Conservation (phyloP, 2,888 invertebrate species). For the Pocota personata region DNA sequence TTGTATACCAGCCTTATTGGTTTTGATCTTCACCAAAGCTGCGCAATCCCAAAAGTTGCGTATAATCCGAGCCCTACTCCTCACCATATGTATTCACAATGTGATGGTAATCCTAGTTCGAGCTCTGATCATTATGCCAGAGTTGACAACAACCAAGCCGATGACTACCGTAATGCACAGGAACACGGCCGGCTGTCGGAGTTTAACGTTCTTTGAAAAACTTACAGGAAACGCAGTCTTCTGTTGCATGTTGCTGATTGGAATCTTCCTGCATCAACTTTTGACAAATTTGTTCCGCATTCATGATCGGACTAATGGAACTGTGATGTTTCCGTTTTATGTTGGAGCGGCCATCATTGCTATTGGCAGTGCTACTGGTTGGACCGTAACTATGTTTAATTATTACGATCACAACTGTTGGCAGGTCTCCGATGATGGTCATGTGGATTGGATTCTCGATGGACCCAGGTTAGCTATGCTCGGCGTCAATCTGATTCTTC, state of each 20-base stretch:
- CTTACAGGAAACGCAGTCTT: constrained; percentile 86
- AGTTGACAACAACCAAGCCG: constrained; percentile 81
- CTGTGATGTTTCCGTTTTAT: constrained; percentile 84
- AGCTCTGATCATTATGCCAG: constrained; percentile 84
- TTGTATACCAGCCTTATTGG: constrained; percentile 85
- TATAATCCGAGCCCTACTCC: constrained; percentile 86
- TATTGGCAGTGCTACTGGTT: constrained; percentile 84
- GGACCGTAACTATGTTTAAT: constrained; percentile 84
- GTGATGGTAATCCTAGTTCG: constrained; percentile 85
- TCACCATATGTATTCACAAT: constrained; percentile 85
- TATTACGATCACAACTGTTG: constrained; percentile 85
- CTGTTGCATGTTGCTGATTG: constrained; percentile 88
- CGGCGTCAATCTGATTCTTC: constrained; percentile 85
- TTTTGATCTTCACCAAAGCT: constrained; percentile 85
- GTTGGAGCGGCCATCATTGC: constrained; percentile 83
- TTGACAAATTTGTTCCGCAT: constrained; percentile 87
- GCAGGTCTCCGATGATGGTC: constrained; percentile 84
- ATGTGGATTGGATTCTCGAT: constrained; percentile 86
- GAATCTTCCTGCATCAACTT: constrained; percentile 86
- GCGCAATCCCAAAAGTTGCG: constrained; percentile 84
- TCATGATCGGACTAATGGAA: constrained; percentile 66
- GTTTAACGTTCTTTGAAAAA: constrained; percentile 85
- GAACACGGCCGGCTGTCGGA: constrained; percentile 84
- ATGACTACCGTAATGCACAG: constrained; percentile 83
- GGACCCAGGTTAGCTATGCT: constrained; percentile 85